Percentiles rank a stretch among this genome's conserved stretches.
Conservation (phyloP, 1,140 invertebrate species). For the Heterodera schachtii region DNA sequence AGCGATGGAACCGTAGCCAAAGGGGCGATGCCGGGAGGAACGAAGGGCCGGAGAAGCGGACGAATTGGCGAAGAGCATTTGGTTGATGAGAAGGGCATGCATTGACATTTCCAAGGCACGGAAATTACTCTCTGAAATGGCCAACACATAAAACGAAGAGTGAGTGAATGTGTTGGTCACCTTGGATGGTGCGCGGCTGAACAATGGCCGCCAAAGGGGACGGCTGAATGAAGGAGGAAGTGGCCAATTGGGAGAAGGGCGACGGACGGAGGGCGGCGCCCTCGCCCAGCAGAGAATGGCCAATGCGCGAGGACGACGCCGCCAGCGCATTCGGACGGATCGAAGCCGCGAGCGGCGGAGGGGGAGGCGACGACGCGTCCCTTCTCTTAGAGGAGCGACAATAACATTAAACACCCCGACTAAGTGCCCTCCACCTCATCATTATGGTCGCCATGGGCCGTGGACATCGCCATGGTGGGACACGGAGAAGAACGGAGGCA, state of each 20-base stretch:
- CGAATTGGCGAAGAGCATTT: constrained; percentile 22
- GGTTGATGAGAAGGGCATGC: constrained; percentile 49
- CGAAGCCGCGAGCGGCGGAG: not conserved
- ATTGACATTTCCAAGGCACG: constrained; percentile 53
- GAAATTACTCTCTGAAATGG: constrained; percentile 38
- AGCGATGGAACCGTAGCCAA: constrained; percentile 3
- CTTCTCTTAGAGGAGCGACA: not conserved
- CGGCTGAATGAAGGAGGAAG: constrained; percentile 32
- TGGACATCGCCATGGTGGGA: not conserved
- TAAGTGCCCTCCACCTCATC: not conserved
- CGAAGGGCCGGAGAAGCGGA: not conserved
- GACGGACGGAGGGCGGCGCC: not conserved
- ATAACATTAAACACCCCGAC: too few species aligned
- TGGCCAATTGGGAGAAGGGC: not conserved
- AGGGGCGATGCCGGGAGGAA: not conserved
- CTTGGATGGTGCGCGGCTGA: constrained; percentile 30
- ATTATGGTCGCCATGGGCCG: not conserved
- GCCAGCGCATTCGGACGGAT: constrained; percentile 6
- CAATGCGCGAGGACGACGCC: not conserved
- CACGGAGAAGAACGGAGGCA: not conserved
- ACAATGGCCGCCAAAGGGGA: constrained; percentile 25
- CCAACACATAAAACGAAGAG: not conserved
- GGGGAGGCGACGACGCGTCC: constrained; percentile 3
- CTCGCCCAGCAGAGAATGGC: not conserved
- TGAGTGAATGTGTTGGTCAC: not conserved